Base-by-base conservation (phyloP, 1,140 invertebrate species). In the Phymastichus coffea region DNA sequence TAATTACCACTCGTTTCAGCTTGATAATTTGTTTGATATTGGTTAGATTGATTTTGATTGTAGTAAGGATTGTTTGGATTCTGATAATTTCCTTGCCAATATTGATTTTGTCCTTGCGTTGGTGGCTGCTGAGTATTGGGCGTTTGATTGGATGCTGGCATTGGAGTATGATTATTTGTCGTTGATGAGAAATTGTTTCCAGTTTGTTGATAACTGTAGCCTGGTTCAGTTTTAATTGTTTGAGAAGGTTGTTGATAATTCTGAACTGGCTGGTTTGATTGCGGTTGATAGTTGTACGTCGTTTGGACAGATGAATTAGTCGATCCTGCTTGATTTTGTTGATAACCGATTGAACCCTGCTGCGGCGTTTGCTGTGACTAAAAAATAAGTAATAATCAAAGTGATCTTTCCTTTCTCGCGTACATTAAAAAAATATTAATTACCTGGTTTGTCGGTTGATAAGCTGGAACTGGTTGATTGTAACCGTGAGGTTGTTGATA, bases 71-170 rank as follows among this genome's bases (percentile, higher is more conserved):
- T 72, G 22, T 69, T 69, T 6, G 70, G n/a, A 44, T 73, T 71
- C 25, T 73, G 70, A 61, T 79, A 80, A 63, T 74, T 77, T 14
- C 70, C 63, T 47, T 78, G 77, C 78, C 75, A 79, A 37, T 71
- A 78, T n/a, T 72, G 67, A 46, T 78, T 71, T 4, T 75, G 30
- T 15, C 57, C 66, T 23, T 73, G 73, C 8, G 65, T n/a, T 15
- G 17, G 53, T 14, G 22, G 26, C 12, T 40, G 52, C 28, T 61
- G 53, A 40, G 19, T 38, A n/a, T 17, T 47, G 0, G 30, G 17
- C 17, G 51, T 17, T 10, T 57, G 54, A 22, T 57, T 51, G 17
- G 1, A 26, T 2, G 59, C 1, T 14, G 47, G 10, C 17, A 55
- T 22, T 37, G 48, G 51, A 1, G 70, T 8, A 65, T 66, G 37